Percentiles rank a stretch among this genome's conserved stretches.
These are phyloP conservation scores for Nomada hirtipes DNA, from an alignment of 2,888 invertebrate species.

Conservation along the genomic window DNA sequence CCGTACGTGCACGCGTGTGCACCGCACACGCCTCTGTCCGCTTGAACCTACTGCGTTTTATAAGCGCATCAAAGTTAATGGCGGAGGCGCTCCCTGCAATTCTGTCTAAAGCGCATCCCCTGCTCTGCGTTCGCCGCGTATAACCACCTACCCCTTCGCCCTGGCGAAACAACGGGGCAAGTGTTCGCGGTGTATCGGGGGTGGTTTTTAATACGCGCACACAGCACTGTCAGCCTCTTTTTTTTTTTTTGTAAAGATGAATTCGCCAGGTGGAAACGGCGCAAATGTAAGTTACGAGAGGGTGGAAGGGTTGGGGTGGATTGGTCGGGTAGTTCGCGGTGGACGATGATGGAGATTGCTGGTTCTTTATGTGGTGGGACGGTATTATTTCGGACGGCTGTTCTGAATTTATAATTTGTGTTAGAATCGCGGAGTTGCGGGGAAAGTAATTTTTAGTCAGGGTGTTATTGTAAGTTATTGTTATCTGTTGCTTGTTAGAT, in stretches of 20 bases:
- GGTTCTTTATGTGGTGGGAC: no score
- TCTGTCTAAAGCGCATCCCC: conserved; percentile 70
- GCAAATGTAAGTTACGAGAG: not conserved
- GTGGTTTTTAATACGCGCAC: conserved; percentile 30
- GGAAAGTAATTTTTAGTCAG: no score
- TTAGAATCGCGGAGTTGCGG: no score
- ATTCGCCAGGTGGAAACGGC: conserved; percentile 6
- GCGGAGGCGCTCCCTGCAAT: conserved; percentile 72
- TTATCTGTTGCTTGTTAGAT: no score
- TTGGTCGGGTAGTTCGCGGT: no score
- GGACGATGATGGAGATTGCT: no score
- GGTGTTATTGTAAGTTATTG: no score
- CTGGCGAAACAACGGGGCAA: conserved; percentile 18
- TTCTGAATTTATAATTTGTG: no score
- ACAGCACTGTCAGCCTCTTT: no score
- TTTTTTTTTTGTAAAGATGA: conserved; percentile 10
- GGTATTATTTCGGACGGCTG: no score
- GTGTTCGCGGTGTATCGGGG: not conserved
- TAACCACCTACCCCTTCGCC: not conserved
- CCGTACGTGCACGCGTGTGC: conserved; percentile 32
- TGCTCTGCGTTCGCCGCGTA: conserved; percentile 21
- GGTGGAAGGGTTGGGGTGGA: not conserved
- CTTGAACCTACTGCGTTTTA: conserved; percentile 76
- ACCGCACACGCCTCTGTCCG: conserved; percentile 7
- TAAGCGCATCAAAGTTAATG: conserved; percentile 81